A percentile compares a stretch with the other conserved stretches of the same genome.
Evolutionary conservation across 2,888 invertebrate genomes (phyloP).

Genomic region (Belgica antarctica): DNA sequence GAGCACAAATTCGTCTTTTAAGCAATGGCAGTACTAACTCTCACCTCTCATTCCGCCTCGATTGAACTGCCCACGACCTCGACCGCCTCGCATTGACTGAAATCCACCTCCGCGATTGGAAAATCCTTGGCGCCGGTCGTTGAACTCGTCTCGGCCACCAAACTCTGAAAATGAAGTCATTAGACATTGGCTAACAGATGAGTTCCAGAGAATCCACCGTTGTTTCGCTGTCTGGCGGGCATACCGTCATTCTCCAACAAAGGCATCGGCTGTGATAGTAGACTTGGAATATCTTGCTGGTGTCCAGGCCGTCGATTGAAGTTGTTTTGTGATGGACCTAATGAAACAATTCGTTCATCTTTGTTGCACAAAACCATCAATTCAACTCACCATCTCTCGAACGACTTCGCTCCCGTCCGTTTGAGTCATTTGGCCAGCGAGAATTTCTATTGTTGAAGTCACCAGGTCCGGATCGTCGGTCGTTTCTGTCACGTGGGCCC

Average conservation of each 20-base stretch:
- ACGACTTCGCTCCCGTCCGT: conserved; percentile 48
- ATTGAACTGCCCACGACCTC: conserved; percentile 45
- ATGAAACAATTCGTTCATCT: neutral
- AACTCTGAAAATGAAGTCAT: conserved; percentile 45
- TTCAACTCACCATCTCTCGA: conserved; percentile 45
- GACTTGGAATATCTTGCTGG: conserved; percentile 48
- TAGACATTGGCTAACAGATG: conserved; percentile 18
- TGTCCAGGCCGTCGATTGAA: conserved; percentile 48
- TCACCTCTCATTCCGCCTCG: conserved; percentile 47
- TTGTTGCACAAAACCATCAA: conserved; percentile 45
- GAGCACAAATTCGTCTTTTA: neutral
- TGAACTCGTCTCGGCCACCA: conserved; percentile 47
- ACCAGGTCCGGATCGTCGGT: conserved; percentile 49
- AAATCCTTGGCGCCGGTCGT: conserved; percentile 47
- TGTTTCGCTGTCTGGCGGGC: conserved; percentile 48
- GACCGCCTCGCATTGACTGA: conserved; percentile 47
- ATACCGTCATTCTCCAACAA: conserved; percentile 47
- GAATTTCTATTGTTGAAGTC: conserved; percentile 49
- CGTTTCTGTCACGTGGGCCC: conserved; percentile 44
- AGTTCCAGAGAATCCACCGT: conserved; percentile 35
- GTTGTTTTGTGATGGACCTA: conserved; percentile 46
- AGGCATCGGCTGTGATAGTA: conserved; percentile 41
- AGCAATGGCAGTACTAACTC: neutral
- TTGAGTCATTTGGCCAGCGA: conserved; percentile 47
- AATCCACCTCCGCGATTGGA: conserved; percentile 49